phyloP scores from a whole-genome alignment of 2,888 invertebrate species.

The Boloria selene region DNA sequence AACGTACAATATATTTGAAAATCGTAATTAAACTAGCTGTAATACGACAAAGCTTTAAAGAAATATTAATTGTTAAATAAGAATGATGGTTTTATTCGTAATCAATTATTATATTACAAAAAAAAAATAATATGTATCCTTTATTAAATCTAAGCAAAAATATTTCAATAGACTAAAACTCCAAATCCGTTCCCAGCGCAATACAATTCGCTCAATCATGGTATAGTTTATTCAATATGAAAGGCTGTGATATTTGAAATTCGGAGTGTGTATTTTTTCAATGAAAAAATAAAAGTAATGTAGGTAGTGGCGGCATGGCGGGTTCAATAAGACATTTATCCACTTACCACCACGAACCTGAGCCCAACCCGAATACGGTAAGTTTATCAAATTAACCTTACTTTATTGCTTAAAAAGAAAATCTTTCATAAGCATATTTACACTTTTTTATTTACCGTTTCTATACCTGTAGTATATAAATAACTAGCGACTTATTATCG shows the following conservation, averaged over 20 bases:
- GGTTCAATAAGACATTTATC: constrained; percentile 72
- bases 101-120: too few relatives aligned
- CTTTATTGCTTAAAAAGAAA: neutral
- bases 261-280: constrained; percentile 9
- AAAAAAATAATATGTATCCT: neutral
- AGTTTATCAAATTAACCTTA: constrained; percentile 42
- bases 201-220: constrained; percentile 2
- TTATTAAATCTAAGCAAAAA: neutral
- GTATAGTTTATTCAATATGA: neutral
- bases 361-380: constrained; percentile 65
- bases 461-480: too few relatives aligned
- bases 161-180: neutral
- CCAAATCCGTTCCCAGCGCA: neutral
- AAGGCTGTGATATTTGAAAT: constrained; percentile 16
- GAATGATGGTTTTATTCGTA: too few relatives aligned
- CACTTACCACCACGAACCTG: constrained; percentile 69
- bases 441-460: too few relatives aligned
- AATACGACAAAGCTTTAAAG: too few relatives aligned
- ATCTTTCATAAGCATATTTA: too few relatives aligned
- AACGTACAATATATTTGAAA: too few relatives aligned
- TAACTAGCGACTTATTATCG: too few relatives aligned
- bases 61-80: too few relatives aligned
- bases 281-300: constrained; percentile 29
- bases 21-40: too few relatives aligned
- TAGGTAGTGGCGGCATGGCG: constrained; percentile 60